phyloP scores from a whole-genome alignment of 2,113 vertebrate species.

The Paramisgurnus dabryanus region DNA sequence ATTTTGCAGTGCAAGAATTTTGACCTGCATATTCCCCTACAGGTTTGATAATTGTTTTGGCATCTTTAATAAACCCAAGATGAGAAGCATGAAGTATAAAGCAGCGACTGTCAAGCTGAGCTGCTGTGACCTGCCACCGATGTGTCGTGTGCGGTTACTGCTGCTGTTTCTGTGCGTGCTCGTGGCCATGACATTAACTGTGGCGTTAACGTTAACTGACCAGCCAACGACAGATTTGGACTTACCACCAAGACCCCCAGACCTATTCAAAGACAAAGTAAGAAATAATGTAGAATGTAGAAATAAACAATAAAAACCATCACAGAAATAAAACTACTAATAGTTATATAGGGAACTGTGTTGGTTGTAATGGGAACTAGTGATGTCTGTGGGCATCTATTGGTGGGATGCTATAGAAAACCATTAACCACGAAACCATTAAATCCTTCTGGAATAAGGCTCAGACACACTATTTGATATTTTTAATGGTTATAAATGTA shows the following conservation, averaged over 20 bases:
- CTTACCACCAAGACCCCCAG: conserved; percentile 41
- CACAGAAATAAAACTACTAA: too few relatives aligned
- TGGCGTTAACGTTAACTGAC: conserved; percentile 48
- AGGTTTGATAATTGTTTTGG: conserved; percentile 4
- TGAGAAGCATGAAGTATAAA: conserved; percentile 46
- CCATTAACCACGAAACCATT: too few relatives aligned
- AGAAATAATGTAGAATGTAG: neutral
- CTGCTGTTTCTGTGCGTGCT: conserved; percentile 52
- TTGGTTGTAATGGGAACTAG: too few relatives aligned
- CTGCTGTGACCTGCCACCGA: conserved; percentile 38
- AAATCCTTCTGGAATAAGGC: too few relatives aligned
- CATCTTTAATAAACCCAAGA: conserved; percentile 11
- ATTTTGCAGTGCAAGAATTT: neutral
- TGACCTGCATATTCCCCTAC: neutral
- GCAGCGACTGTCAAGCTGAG: conserved; percentile 24
- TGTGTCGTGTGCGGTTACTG: conserved; percentile 50
- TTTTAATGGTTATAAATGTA: too few relatives aligned
- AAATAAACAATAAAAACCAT: too few relatives aligned
- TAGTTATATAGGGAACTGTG: too few relatives aligned
- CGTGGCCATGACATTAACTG: conserved; percentile 49
- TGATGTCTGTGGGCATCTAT: too few relatives aligned
- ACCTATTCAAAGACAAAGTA: conserved; percentile 58
- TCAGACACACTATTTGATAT: too few relatives aligned
- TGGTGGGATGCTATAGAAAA: too few relatives aligned
- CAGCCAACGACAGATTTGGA: conserved; percentile 35